A percentile compares a stretch with the other conserved stretches of the same genome.
These are phyloP conservation scores for Pseudocheirus occidentalis DNA, from an alignment of 2,797 vertebrate species.

Conservation along the genomic window DNA sequence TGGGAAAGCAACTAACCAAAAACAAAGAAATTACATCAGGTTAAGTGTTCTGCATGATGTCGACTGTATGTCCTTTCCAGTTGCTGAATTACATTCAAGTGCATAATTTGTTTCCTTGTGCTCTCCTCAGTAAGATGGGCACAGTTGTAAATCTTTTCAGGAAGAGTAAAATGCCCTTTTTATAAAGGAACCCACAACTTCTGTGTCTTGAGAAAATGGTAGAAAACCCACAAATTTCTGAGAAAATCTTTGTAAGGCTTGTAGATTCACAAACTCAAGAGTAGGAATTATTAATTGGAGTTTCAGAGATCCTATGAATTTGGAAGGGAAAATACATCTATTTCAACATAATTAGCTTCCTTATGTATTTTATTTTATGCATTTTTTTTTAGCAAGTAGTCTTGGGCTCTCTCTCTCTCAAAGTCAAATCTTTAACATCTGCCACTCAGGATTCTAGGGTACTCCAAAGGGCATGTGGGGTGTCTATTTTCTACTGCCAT, in stretches of 20 bases:
- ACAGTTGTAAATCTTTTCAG: background rate
- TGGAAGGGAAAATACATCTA: background rate
- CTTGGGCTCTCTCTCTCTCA: background rate
- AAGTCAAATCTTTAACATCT: background rate
- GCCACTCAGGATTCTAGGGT: background rate
- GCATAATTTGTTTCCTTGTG: conserved; percentile 50
- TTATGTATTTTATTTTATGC: background rate
- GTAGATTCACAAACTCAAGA: background rate
- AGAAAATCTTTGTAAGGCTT: background rate
- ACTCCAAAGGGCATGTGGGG: background rate
- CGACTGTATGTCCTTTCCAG: background rate
- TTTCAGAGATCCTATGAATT: background rate
- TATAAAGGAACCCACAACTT: background rate
- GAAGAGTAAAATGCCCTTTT: background rate
- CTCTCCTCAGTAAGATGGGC: conserved; percentile 34
- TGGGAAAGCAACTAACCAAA: conserved; percentile 1
- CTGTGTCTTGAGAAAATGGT: background rate
- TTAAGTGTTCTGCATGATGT: background rate
- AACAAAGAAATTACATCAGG: conserved; percentile 13
- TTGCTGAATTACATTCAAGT: background rate
- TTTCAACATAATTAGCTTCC: background rate
- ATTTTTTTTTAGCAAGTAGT: background rate
- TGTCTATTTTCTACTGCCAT: background rate
- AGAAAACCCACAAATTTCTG: background rate
- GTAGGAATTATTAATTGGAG: background rate